Base-by-base conservation (phyloP, 2,888 invertebrate species). In the Sinhomidia bicolor region DNA sequence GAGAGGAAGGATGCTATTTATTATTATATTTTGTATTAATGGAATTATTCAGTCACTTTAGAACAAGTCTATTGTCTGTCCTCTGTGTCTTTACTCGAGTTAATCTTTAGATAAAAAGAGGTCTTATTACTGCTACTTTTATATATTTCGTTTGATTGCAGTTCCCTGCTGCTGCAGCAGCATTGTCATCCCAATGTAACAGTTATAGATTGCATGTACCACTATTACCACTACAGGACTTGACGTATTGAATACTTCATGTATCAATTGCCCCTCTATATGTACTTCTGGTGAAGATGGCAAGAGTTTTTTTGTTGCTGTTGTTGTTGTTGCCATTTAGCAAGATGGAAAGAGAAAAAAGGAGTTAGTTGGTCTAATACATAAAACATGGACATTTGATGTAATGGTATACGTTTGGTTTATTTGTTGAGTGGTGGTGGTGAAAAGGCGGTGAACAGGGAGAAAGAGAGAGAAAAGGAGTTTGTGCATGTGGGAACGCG, bases 361-460 rank as follows among this genome's bases (percentile, higher is more conserved):
- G 32, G 51, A 82, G 44, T 51, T 82, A 57, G 54, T 57, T 83
- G 76, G 71, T 26, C 26, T 44, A 81, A 86, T 86, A 80, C 86
- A 86, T 86, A 86, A 86, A 79, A 86, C 80, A 86, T 86, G 86
- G 78, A 60, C 47, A 80, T 68, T 86, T 86, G 41, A 54, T 80
- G 80, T 81, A 60, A 80, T 80, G 80, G 60, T 44, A 44, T 62
- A 76, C 47, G 82, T 68, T 82, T 82, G 82, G 76, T 41, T 85
- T 79, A 54, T 65, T 85, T 44, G 76, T 44, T 29, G 47, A 60
- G 17, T 23, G 32, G 62, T 57, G 29, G 32, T 20, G 29, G 51
- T 41, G 60, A 60, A 60, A 44, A 60, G 26, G 41, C 36, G 83
- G 20, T 32, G 54, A 57, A 41, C 62, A 80, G 54, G 71, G 71